Evolutionary conservation across 2,113 vertebrate genomes (phyloP).

Genomic region (Proteles cristata): DNA sequence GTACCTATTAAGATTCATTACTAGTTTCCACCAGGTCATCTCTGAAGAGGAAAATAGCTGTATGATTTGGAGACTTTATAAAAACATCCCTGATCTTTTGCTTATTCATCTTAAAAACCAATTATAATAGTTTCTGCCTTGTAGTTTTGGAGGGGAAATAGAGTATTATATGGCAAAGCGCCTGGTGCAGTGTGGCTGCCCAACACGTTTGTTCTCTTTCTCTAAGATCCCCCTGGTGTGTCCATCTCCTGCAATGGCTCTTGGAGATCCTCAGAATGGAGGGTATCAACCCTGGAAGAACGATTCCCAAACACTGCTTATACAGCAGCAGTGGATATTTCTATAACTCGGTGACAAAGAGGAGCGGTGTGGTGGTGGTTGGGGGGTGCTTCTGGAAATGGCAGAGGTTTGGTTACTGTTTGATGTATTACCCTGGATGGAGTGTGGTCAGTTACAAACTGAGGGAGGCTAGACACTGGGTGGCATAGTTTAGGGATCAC

Average conservation of each 20-base stretch:
- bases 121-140: neutral
- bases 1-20: neutral
- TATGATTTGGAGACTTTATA: neutral
- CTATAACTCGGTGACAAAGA: neutral
- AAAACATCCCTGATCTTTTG: neutral
- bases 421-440: neutral
- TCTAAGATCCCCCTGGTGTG: neutral
- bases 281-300: neutral
- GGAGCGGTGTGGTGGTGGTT: no score
- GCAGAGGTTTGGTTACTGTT: neutral
- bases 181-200: neutral
- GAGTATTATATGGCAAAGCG: neutral
- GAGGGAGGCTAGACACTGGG: neutral
- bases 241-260: neutral
- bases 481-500: neutral
- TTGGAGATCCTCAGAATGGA: neutral
- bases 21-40: neutral
- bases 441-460: neutral
- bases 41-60: neutral
- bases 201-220: neutral
- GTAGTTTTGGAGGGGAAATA: neutral
- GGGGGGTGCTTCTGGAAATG: neutral
- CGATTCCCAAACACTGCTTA: neutral
- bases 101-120: slow-evolving; percentile 33
- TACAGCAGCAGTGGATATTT: neutral